phyloP scores from a whole-genome alignment of 92 coral and sea anemone genomes.

The Porites divaricata region DNA sequence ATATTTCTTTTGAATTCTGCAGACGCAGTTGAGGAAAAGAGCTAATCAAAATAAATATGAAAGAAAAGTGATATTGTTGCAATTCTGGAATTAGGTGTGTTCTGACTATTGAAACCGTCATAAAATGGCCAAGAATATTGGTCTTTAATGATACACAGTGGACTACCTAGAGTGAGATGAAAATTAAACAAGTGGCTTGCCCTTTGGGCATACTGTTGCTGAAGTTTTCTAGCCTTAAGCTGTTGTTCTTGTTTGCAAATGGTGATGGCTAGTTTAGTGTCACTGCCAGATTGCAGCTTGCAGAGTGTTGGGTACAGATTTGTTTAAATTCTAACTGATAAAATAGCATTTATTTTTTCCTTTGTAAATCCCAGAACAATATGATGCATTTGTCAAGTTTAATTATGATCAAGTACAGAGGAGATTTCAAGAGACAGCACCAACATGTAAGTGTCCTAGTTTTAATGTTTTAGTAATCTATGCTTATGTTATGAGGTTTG shows the following conservation, averaged over 20 bases:
- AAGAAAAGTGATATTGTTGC: too few species aligned
- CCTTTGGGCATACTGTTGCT: neutral
- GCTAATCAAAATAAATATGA: too few species aligned
- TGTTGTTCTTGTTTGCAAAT: neutral
- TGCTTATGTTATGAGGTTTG: neutral
- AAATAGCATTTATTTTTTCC: neutral
- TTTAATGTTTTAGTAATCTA: neutral
- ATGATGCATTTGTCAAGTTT: slow-evolving; percentile 99
- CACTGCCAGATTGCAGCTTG: neutral
- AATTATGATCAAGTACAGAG: slow-evolving; percentile 97
- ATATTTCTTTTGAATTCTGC: too few species aligned
- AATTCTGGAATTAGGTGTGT: too few species aligned
- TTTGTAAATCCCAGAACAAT: slow-evolving; percentile 74
- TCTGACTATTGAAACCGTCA: too few species aligned
- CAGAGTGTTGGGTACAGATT: neutral
- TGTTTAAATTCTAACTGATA: neutral
- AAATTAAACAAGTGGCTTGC: too few species aligned
- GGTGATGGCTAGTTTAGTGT: neutral
- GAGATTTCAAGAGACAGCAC: slow-evolving; percentile 89
- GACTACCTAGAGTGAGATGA: too few species aligned
- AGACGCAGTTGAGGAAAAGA: too few species aligned
- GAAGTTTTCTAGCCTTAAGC: neutral
- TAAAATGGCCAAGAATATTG: too few species aligned
- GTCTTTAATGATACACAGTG: too few species aligned
- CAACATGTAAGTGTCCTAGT: slow-evolving; percentile 84